Conservation (phyloP, 2,888 invertebrate genomes). For the Acleris cristana region DNA sequence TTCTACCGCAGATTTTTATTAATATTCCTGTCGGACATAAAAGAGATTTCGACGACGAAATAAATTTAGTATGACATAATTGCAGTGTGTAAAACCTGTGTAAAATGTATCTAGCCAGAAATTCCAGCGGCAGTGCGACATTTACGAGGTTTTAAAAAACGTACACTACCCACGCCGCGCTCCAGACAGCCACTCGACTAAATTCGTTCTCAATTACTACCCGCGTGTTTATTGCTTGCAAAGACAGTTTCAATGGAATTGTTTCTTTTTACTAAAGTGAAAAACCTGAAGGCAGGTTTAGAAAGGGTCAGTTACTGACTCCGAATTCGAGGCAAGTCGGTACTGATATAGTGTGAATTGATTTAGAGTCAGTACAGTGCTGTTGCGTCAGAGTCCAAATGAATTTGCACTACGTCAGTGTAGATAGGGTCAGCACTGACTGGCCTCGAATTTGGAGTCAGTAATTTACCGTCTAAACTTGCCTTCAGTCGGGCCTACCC, state of each 20-base stretch:
- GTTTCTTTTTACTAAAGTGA: constrained; percentile 3
- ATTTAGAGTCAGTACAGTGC: no score
- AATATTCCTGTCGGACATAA: constrained; percentile 24
- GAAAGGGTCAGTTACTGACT: no score
- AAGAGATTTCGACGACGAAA: constrained; percentile 11
- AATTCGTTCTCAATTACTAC: constrained; percentile 25
- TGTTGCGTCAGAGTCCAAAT: no score
- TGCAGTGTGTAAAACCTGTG: constrained; percentile 4
- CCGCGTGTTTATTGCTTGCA: constrained; percentile 12
- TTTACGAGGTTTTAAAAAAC: constrained; percentile 22
- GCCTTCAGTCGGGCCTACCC: no score
- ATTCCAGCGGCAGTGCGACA: constrained; percentile 4
- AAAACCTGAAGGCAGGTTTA: no score
- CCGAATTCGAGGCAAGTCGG: no score
- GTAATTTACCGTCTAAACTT: no score
- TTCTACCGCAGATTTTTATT: constrained; percentile 9
- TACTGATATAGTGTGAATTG: no score
- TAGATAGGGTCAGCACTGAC: no score
- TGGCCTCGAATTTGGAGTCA: no score
- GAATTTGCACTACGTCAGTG: no score
- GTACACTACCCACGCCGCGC: constrained; percentile 8
- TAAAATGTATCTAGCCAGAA: constrained; percentile 13
- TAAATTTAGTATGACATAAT: constrained; percentile 22
- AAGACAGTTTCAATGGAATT: constrained; percentile 15
- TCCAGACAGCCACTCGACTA: constrained; percentile 10